Evolutionary conservation across 2,888 invertebrate species (phyloP).

Genomic region (Stenodema calcarata): DNA sequence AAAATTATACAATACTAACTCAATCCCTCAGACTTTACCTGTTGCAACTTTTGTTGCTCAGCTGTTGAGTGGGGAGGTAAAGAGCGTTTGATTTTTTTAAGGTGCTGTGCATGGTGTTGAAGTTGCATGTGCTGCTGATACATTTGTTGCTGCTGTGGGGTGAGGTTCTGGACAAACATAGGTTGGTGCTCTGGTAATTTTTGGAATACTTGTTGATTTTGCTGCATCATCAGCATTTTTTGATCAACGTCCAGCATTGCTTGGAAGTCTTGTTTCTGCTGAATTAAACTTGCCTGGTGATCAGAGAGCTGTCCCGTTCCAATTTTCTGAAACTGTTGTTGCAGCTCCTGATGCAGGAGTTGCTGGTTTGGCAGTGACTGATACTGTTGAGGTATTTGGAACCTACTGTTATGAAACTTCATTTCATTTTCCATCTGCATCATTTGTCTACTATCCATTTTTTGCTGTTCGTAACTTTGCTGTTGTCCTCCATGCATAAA

Average conservation of each 20-base stretch:
- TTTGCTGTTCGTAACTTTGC: slow-evolving; percentile 35
- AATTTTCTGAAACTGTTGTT: slow-evolving; percentile 52
- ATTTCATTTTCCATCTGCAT: slow-evolving; percentile 48
- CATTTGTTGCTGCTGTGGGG: slow-evolving; percentile 66
- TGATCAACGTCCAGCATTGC: slow-evolving; percentile 60
- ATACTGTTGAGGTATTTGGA: slow-evolving; percentile 46
- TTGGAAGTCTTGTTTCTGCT: slow-evolving; percentile 53
- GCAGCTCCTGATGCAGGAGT: slow-evolving; percentile 52
- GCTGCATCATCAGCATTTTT: slow-evolving; percentile 60
- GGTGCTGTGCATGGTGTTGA: slow-evolving; percentile 62
- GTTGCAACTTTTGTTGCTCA: slow-evolving; percentile 52
- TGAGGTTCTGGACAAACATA: slow-evolving; percentile 65
- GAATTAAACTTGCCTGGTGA: slow-evolving; percentile 55
- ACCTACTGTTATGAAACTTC: slow-evolving; percentile 35
- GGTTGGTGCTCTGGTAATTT: slow-evolving; percentile 64
- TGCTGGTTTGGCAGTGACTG: slow-evolving; percentile 51
- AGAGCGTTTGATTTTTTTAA: slow-evolving; percentile 61
- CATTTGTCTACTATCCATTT: slow-evolving; percentile 42
- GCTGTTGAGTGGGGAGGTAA: slow-evolving; percentile 57
- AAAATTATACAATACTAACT: not conserved
- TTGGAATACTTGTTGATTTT: slow-evolving; percentile 66
- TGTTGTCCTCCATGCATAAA: slow-evolving; percentile 50
- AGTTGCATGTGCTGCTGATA: slow-evolving; percentile 64
- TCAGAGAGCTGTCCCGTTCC: slow-evolving; percentile 51
- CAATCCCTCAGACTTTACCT: slow-evolving; percentile 45